A percentile compares a stretch with the other conserved stretches of the same genome.
Evolutionary conservation across 2,888 invertebrate species (phyloP).

Genomic region (Parthenolecanium corni): DNA sequence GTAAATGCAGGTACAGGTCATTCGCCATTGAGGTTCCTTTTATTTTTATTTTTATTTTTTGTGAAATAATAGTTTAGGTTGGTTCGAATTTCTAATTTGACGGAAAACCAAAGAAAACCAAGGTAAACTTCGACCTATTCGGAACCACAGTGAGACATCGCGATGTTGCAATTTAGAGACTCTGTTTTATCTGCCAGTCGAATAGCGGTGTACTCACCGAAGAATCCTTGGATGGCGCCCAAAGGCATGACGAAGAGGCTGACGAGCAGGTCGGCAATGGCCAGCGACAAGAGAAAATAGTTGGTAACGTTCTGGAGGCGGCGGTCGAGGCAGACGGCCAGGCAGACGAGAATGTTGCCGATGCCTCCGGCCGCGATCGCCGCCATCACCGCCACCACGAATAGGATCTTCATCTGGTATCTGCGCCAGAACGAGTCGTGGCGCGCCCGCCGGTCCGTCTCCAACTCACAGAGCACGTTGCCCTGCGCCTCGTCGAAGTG

Average conservation of each 20-base stretch:
- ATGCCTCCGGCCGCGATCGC: constrained; percentile 79
- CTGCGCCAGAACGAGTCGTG: too few species aligned
- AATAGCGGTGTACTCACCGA: constrained; percentile 77
- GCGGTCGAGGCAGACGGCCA: constrained; percentile 82
- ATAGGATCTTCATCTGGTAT: too few species aligned
- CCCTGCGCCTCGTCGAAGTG: neutral
- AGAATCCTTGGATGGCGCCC: constrained; percentile 83
- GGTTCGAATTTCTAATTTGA: too few species aligned
- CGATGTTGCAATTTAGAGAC: too few species aligned
- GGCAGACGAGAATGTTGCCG: constrained; percentile 85
- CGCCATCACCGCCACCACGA: constrained; percentile 66
- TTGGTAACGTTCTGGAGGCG: constrained; percentile 89
- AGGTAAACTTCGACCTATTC: too few species aligned
- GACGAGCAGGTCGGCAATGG: constrained; percentile 85
- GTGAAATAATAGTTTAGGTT: too few species aligned
- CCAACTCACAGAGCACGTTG: constrained; percentile 5
- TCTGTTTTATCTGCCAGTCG: too few species aligned
- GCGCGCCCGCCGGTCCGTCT: constrained; percentile 4
- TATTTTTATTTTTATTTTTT: too few species aligned
- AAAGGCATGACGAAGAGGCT: constrained; percentile 92
- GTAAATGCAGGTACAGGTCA: too few species aligned
- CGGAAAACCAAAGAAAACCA: too few species aligned
- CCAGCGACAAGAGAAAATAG: constrained; percentile 85
- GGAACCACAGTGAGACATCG: too few species aligned
- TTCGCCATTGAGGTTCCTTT: too few species aligned